A percentile compares a stretch with the other conserved stretches of the same genome.
These are phyloP conservation scores for Graptemys geographica DNA, from an alignment of 2,797 vertebrate species.

Conservation along the genomic window DNA sequence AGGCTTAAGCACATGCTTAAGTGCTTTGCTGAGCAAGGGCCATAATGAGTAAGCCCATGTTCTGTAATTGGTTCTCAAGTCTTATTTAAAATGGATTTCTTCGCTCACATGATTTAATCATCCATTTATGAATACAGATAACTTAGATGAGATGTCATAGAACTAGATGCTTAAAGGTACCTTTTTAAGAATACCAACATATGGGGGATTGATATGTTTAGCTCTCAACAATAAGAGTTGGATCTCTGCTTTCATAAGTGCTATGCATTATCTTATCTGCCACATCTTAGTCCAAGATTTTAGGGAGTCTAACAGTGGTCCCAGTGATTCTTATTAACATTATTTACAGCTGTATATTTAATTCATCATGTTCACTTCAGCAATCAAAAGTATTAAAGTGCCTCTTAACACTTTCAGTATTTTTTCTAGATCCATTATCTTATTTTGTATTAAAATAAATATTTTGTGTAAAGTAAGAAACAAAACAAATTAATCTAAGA, in stretches of 20 bases:
- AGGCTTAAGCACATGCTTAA: background rate
- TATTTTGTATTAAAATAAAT: background rate
- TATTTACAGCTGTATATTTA: background rate
- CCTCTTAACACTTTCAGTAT: background rate
- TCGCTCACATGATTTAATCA: background rate
- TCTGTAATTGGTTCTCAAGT: background rate
- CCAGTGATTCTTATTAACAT: background rate
- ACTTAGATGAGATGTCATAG: background rate
- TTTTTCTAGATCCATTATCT: background rate
- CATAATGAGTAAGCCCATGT: background rate
- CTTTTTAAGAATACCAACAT: background rate
- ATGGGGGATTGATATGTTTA: background rate
- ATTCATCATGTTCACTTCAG: background rate
- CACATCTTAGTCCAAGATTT: background rate
- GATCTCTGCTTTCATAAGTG: accelerated
- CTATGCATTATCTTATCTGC: background rate
- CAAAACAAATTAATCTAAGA: background rate
- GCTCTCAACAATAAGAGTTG: background rate
- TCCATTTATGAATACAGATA: background rate
- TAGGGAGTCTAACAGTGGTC: accelerated
- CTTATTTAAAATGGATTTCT: background rate
- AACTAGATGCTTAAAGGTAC: background rate
- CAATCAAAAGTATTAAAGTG: background rate
- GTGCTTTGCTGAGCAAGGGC: background rate
- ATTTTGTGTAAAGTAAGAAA: background rate